phyloP scores from a whole-genome alignment of 2,888 invertebrate species.

The Zonitis immaculata region DNA sequence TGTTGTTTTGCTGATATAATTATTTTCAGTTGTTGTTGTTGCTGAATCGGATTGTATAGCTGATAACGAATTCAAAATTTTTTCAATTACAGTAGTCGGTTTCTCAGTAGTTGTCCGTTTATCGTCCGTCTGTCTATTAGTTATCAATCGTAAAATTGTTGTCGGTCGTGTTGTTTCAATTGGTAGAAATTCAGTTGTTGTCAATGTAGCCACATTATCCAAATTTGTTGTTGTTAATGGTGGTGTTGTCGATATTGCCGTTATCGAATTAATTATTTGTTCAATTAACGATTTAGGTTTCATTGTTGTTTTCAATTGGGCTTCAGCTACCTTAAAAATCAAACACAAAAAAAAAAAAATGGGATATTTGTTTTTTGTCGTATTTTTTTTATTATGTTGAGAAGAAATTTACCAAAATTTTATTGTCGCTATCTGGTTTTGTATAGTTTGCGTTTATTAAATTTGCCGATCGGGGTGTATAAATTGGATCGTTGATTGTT shows the following conservation, averaged over 20 bases:
- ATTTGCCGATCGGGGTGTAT: conserved; percentile 45
- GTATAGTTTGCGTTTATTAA: conserved; percentile 41
- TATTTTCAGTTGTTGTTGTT: conserved; percentile 32
- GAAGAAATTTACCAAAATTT: background rate
- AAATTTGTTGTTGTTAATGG: conserved; percentile 40
- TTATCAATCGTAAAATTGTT: conserved; percentile 45
- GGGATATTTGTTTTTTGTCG: background rate
- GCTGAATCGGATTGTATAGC: conserved; percentile 44
- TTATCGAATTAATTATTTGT: conserved; percentile 47
- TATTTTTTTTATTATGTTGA: background rate
- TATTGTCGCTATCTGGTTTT: background rate
- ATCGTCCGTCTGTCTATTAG: conserved; percentile 30
- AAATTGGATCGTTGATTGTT: conserved; percentile 46
- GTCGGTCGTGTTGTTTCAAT: conserved; percentile 28
- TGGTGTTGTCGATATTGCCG: conserved; percentile 42
- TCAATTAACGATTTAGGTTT: conserved; percentile 46
- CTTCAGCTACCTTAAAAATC: conserved; percentile 32
- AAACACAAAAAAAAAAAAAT: background rate
- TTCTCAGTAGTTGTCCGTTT: conserved; percentile 41
- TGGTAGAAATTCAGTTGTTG: background rate
- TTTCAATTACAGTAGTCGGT: conserved; percentile 48
- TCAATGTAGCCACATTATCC: background rate
- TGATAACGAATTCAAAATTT: conserved; percentile 45
- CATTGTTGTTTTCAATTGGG: conserved; percentile 34
- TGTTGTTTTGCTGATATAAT: conserved; percentile 21